A percentile compares a stretch with the other conserved stretches of the same genome.
These are phyloP conservation scores for Saccopteryx leptura DNA, from an alignment of 2,113 vertebrate genomes.

Conservation along the genomic window DNA sequence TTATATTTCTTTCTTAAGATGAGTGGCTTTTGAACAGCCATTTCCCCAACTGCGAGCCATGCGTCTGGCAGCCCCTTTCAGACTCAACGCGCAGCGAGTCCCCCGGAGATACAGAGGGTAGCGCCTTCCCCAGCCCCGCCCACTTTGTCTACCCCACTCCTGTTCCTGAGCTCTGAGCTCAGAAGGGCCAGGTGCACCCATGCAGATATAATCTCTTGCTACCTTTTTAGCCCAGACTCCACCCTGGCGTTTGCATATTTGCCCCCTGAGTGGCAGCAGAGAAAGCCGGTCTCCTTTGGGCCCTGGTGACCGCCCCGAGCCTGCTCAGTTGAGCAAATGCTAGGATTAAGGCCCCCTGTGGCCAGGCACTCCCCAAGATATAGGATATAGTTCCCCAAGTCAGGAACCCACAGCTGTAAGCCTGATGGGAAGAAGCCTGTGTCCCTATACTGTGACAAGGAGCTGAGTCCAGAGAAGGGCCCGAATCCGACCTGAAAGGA, in stretches of 20 bases:
- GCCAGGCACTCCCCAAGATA: not conserved
- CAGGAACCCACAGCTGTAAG: not conserved
- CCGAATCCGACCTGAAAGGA: not conserved
- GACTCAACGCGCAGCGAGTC: not conserved
- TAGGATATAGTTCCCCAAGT: not conserved
- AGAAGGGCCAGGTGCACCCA: not conserved
- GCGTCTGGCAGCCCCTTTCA: not conserved
- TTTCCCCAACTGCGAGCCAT: not conserved
- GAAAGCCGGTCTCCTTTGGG: not conserved
- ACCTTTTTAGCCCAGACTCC: not conserved
- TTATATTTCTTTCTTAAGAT: not conserved
- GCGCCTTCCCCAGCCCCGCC: fast-evolving
- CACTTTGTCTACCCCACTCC: too few species aligned
- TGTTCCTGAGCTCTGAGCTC: not conserved
- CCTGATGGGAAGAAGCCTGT: not conserved
- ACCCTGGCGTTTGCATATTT: not conserved
- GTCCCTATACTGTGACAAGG: not conserved
- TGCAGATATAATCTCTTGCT: too few species aligned
- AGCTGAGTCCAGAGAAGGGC: not conserved
- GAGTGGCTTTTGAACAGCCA: not conserved
- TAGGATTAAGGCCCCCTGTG: not conserved
- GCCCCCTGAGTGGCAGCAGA: not conserved
- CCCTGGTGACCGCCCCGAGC: not conserved
- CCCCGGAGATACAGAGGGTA: not conserved
- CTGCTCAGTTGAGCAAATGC: not conserved